Base-by-base conservation (phyloP, 2,888 invertebrate species). In the Syrphus vitripennis region DNA sequence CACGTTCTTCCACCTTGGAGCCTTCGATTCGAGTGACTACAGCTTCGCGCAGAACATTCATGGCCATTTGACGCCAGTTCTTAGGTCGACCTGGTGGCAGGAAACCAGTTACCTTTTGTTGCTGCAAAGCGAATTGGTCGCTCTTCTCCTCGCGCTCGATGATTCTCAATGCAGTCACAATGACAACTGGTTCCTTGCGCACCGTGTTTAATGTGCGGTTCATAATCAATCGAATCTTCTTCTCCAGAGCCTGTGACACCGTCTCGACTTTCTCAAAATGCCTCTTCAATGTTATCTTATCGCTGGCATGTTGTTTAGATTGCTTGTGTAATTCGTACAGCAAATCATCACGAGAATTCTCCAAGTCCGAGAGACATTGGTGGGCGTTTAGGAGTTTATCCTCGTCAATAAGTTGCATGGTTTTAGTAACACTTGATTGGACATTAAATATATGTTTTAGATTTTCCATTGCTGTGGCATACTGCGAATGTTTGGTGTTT, bases 391-490 rank as follows among this genome's bases (percentile, higher is more conserved):
- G 92, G 7, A 99, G 93, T 91, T 99, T 98, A 57, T 98, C 98
- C 89, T 99, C 98, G 87, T 96, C 97, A 81, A 99, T 99, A 94
- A 97, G 96, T 74, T 97, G 96, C 91, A 97, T 96, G 0, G 99
- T 98, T 92, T 97, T 98, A 74, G 97, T 96, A 0, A 99, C 97
- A 93, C 98, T 98, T 90, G 98, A 98, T 10, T 98, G 98, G 0
- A 99, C 98, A 55, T 98, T 98, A 90, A 99, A 99, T 87, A 99
- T 98, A 90, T 99, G 98, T 91, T 98, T 99, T 31, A 99, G 93
- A 91, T 99, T 99, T 91, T 99, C 99, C 94, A 98, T 98, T 0
- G 99, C 99, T 1, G 99, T 98, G 1, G 98, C 98, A 92, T 98
- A 98, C 91, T 98, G 99, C 0, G 98, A 98, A 92, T 99, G 98